A percentile compares a stretch with the other conserved stretches of the same genome.
Conservation (phyloP, 2,888 invertebrate species). For the Adelognathus sp. region DNA sequence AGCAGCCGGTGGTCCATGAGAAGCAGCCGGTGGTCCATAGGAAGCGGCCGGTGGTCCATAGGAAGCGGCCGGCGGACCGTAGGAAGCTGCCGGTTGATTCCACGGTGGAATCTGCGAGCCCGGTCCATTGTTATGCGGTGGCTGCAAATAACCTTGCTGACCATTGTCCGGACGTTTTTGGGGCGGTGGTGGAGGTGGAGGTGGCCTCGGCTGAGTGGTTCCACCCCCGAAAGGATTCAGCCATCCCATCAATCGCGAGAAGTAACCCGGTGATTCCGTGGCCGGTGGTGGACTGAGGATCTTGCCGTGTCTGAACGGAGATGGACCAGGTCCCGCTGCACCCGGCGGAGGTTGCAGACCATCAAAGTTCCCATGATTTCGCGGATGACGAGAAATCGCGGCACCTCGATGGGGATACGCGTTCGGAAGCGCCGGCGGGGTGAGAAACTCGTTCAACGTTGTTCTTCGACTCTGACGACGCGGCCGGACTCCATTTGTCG, state of each 20-base stretch:
- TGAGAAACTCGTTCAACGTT: conserved; percentile 72
- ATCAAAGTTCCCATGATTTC: conserved; percentile 9
- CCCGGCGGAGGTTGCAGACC: conserved; percentile 38
- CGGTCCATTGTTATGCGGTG: conserved; percentile 25
- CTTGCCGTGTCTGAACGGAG: conserved; percentile 66
- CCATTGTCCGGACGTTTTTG: conserved; percentile 6
- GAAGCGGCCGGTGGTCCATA: conserved; percentile 31
- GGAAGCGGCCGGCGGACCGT: conserved; percentile 14
- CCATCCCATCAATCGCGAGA: conserved; percentile 85
- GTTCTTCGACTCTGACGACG: conserved; percentile 67
- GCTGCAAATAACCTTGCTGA: conserved; percentile 45
- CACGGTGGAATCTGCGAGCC: background rate
- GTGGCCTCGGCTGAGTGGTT: conserved; percentile 40
- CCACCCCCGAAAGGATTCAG: conserved; percentile 83
- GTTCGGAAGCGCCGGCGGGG: conserved; percentile 70
- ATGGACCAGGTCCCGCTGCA: background rate
- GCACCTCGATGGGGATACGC: conserved; percentile 31
- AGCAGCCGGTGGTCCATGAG: conserved; percentile 55
- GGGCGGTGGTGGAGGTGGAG: conserved; percentile 62
- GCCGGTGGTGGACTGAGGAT: conserved; percentile 73
- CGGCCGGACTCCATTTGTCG: conserved; percentile 64
- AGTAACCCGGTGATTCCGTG: conserved; percentile 81
- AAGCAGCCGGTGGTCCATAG: conserved; percentile 58
- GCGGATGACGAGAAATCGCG: conserved; percentile 39
- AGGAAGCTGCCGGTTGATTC: conserved; percentile 8